Base-by-base conservation (phyloP, 2,888 invertebrate genomes). In the Sylvicola fuscatus region DNA sequence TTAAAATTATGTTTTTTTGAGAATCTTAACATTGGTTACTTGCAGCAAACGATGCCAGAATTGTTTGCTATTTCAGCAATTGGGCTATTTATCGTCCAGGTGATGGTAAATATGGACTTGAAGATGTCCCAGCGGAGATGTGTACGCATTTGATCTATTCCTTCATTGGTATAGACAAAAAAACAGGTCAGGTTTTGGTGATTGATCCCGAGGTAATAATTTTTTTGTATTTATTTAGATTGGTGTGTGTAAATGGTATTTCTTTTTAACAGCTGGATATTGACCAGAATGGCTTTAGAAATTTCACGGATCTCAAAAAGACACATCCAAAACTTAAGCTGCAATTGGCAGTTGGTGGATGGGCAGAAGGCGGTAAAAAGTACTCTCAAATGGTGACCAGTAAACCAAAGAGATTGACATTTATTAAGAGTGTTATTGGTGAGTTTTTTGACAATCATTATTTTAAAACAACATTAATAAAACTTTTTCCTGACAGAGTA, bases 141-240 rank as follows among this genome's bases (percentile, higher is more conserved):
- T 89, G 87, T 52, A 87, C 87, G 0, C 87, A 89, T 53, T 55
- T 86, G 32, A 72, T 89, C 35, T 89, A 89, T 59, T 83, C 87
- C 3, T 89, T 89, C 58, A 76, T 86, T 43, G 87, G 87, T 1
- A 76, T 87, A 40, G 70, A 80, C 45, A 78, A 84, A 54, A 69
- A 70, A 26, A 70, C 68, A 11, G 78, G 79, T 70, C 72, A 76
- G 46, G 71, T 84, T 5, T 62, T 83, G 7, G 63, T 87, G 14
- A 72, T 87, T 34, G 86, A 87, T 53, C 76, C 76, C 3, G 82
- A 84, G 61, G 77, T 78, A 54, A 56, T n/a, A n/a, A n/a, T n/a
- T n/a, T n/a, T n/a, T n/a, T n/a, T n/a, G n/a, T n/a, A n/a, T n/a
- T n/a, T n/a, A n/a, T n/a, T n/a, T n/a, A n/a, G n/a, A n/a, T n/a